Percentiles rank a stretch among this genome's conserved stretches.
phyloP scores from a whole-genome alignment of 2,113 vertebrate genomes.

The Petaurus breviceps region DNA sequence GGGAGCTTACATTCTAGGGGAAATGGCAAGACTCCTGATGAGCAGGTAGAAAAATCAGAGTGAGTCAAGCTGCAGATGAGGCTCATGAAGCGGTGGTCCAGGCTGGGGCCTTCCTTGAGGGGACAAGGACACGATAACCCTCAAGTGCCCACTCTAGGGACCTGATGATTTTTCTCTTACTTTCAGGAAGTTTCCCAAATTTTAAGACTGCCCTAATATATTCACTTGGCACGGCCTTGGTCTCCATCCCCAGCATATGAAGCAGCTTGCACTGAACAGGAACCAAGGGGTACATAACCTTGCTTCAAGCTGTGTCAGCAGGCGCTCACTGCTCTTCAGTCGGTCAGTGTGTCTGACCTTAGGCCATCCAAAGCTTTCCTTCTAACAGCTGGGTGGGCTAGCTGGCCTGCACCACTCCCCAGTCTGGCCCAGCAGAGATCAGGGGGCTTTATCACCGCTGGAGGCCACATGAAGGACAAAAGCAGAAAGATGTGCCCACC shows the following conservation, averaged over 20 bases:
- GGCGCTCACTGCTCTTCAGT: conserved; percentile 41
- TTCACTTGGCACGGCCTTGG: no score
- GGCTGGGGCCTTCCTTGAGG: no score
- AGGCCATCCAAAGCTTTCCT: conserved; percentile 66
- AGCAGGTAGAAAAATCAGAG: no score
- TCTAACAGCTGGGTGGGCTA: conserved; percentile 89
- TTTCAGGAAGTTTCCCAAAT: neutral
- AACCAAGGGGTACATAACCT: neutral
- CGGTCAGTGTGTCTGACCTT: conserved; percentile 67
- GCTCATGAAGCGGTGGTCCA: no score
- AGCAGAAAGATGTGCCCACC: conserved; percentile 86
- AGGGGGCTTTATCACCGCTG: conserved; percentile 94
- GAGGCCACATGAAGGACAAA: conserved; percentile 96
- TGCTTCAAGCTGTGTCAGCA: conserved; percentile 33
- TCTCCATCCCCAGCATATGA: conserved; percentile 29
- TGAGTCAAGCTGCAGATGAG: no score
- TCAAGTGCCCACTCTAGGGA: neutral
- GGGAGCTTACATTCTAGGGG: neutral
- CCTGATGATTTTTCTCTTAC: neutral
- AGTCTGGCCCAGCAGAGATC: conserved; percentile 91
- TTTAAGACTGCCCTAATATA: no score
- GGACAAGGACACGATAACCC: no score
- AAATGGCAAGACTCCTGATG: neutral
- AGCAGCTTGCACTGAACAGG: conserved; percentile 32
- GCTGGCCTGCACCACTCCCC: conserved; percentile 89